Conservation (phyloP, 1,140 invertebrate genomes). For the Listronotus bonariensis region DNA sequence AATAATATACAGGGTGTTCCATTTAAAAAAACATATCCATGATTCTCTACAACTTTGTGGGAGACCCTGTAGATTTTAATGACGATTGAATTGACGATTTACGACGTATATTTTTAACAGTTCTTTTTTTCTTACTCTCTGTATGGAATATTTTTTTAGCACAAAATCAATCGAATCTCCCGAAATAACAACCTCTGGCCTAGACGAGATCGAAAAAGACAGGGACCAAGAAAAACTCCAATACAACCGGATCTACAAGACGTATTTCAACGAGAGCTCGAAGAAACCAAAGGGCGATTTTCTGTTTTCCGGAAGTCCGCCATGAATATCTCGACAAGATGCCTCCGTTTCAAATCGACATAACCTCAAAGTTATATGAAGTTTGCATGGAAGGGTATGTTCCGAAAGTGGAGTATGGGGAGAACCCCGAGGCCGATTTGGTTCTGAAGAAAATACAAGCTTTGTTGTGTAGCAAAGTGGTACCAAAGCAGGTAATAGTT, state of each 20-base stretch:
- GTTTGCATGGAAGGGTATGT: slow-evolving; percentile 44
- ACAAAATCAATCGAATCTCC: slow-evolving; percentile 2
- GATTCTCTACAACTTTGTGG: too few relatives aligned
- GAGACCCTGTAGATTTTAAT: too few relatives aligned
- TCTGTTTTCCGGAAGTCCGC: slow-evolving; percentile 57
- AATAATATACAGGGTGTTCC: too few relatives aligned
- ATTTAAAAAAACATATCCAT: too few relatives aligned
- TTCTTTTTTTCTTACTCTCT: too few relatives aligned
- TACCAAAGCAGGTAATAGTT: slow-evolving; percentile 48
- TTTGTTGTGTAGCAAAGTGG: slow-evolving; percentile 50
- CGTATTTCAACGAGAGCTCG: slow-evolving; percentile 45
- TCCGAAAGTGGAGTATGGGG: slow-evolving; percentile 6
- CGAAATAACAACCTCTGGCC: neutral
- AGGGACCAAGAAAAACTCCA: slow-evolving; percentile 43
- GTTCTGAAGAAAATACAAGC: slow-evolving; percentile 53
- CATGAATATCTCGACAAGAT: slow-evolving; percentile 60
- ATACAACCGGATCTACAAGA: slow-evolving; percentile 42
- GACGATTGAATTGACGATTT: too few relatives aligned
- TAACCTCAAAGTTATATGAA: slow-evolving; percentile 47
- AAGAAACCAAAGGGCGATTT: slow-evolving; percentile 51
- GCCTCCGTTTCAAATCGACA: slow-evolving; percentile 56
- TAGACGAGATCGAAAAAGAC: slow-evolving; percentile 45
- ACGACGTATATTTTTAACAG: too few relatives aligned
- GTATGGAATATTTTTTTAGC: slow-evolving; percentile 3
- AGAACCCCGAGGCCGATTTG: slow-evolving; percentile 47